phyloP scores from a whole-genome alignment of 2,888 invertebrate genomes.

The Eupithecia pulchellata region DNA sequence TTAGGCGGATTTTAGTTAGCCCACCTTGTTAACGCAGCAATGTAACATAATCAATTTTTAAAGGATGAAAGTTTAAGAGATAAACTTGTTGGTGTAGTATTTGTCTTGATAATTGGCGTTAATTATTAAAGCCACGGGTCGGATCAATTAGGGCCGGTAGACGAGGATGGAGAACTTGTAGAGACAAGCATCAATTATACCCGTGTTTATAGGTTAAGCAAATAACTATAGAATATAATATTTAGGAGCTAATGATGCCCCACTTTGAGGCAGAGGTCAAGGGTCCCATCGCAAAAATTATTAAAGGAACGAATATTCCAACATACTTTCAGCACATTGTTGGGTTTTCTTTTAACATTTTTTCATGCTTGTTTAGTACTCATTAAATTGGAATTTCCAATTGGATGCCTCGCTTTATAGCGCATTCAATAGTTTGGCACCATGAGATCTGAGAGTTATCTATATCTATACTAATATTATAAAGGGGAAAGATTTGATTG shows the following conservation, averaged over 20 bases:
- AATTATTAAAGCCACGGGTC: constrained; percentile 58
- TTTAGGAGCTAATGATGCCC: background rate
- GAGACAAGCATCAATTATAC: background rate
- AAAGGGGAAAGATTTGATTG: too few relatives aligned
- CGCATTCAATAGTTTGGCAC: background rate
- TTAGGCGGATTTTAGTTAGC: background rate
- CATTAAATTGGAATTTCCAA: constrained; percentile 24
- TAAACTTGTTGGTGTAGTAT: constrained; percentile 48
- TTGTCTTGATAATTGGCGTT: constrained; percentile 73
- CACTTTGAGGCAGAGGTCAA: background rate
- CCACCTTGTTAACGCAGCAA: constrained; percentile 7
- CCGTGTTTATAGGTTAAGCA: background rate
- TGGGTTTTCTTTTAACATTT: constrained; percentile 5
- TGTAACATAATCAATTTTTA: constrained; percentile 10
- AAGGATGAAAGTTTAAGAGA: constrained; percentile 20
- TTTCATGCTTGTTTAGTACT: constrained; percentile 12
- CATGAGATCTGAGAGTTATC: background rate
- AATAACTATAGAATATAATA: background rate
- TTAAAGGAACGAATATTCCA: background rate
- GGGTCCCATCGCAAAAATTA: background rate
- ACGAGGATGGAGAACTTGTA: background rate
- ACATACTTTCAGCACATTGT: background rate
- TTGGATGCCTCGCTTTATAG: constrained; percentile 13
- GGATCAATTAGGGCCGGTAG: constrained; percentile 50
- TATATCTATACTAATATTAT: too few relatives aligned